Evolutionary conservation across 2,113 vertebrate genomes (phyloP).

Genomic region (Calonectris borealis): DNA sequence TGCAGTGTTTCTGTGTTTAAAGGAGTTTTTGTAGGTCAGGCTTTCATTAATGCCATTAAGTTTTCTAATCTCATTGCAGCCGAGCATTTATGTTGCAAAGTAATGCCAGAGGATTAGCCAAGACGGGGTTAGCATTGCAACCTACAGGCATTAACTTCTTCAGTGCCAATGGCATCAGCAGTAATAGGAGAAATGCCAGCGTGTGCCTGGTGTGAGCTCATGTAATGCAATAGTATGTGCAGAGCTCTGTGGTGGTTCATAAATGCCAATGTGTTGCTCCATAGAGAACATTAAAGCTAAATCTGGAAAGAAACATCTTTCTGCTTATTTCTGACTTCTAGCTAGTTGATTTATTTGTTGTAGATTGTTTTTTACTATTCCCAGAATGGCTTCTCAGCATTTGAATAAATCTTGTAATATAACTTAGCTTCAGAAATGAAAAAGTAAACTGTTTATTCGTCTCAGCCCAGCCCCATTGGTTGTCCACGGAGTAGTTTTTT

Average conservation of each 20-base stretch:
- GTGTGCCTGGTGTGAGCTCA: neutral
- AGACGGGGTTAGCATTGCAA: neutral
- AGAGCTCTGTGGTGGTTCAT: neutral
- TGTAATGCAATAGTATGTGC: neutral
- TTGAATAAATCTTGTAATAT: neutral
- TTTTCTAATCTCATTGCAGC: slow-evolving; percentile 42
- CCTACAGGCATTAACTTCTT: slow-evolving; percentile 16
- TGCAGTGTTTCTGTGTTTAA: neutral
- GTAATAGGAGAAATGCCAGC: neutral
- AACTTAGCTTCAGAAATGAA: neutral
- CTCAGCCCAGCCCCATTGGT: neutral
- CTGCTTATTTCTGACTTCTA: neutral
- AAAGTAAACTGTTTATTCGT: neutral
- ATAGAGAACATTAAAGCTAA: neutral
- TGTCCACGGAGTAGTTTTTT: neutral
- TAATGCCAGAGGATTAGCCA: slow-evolving; percentile 20
- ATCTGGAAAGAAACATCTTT: neutral
- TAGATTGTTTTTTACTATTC: neutral
- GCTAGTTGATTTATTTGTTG: neutral
- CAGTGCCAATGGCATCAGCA: neutral
- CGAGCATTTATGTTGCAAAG: neutral
- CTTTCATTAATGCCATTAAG: slow-evolving; percentile 6
- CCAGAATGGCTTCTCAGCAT: neutral
- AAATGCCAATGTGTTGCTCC: neutral
- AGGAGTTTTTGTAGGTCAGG: slow-evolving; percentile 2